Evolutionary conservation across 1,140 invertebrate species (phyloP).

Genomic region (Lordiphosa collinella): DNA sequence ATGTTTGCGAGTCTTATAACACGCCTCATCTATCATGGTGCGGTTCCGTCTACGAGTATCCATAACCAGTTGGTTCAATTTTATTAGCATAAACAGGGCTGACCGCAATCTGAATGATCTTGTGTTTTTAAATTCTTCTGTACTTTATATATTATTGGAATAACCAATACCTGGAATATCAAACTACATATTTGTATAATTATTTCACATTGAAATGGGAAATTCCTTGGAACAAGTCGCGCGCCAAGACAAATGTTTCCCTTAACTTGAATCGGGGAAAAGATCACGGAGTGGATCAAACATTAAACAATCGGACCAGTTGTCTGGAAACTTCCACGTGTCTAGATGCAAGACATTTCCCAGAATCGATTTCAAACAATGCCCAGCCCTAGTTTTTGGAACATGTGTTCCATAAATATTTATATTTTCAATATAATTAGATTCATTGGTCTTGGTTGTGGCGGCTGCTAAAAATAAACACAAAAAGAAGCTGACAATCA

Average conservation of each 20-base stretch:
- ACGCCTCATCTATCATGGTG: constrained; percentile 26
- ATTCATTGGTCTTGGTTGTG: constrained; percentile 25
- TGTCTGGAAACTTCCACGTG: constrained; percentile 1
- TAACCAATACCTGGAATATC: no score
- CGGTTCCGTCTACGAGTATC: not conserved
- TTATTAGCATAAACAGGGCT: no score
- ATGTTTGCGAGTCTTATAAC: constrained; percentile 44
- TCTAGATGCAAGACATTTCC: not conserved
- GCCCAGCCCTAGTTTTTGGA: constrained; percentile 1
- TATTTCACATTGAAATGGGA: no score
- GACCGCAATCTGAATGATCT: no score
- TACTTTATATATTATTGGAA: no score
- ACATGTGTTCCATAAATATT: constrained; percentile 11
- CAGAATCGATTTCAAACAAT: not conserved
- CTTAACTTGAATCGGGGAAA: no score
- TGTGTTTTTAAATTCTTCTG: no score
- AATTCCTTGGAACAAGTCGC: no score
- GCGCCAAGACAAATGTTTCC: no score
- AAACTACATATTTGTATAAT: no score
- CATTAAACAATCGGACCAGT: not conserved
- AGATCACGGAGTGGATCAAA: not conserved
- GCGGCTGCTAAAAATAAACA: constrained; percentile 26
- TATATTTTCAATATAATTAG: constrained; percentile 33
- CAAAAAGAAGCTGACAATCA: constrained; percentile 1
- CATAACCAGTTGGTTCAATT: no score